Conservation (phyloP, 2,113 vertebrate species). For the Tinamus guttatus region DNA sequence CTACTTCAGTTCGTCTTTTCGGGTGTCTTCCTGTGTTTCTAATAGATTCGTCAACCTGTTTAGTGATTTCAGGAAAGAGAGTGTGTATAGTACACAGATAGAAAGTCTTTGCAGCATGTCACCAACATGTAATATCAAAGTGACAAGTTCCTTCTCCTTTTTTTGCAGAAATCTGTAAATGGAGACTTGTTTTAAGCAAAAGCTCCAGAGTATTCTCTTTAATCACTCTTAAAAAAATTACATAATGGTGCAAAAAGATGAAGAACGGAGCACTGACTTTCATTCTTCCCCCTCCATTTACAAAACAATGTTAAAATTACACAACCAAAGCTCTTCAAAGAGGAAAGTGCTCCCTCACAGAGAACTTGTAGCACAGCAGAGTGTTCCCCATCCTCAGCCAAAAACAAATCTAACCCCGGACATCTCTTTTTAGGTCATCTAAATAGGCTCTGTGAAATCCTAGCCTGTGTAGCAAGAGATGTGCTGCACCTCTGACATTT, state of each 20-base stretch:
- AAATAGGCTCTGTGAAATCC: background rate
- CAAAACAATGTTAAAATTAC: background rate
- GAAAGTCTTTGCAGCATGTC: background rate
- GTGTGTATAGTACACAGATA: background rate
- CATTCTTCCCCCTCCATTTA: background rate
- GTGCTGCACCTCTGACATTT: slow-evolving; percentile 40
- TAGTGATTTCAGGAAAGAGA: background rate
- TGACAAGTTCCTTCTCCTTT: background rate
- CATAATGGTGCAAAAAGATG: background rate
- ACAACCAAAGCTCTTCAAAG: background rate
- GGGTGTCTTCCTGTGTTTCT: background rate
- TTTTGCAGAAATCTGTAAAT: background rate
- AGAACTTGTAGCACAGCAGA: background rate
- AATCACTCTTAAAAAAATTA: background rate
- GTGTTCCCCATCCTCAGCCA: background rate
- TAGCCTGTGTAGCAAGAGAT: background rate
- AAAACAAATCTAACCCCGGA: background rate
- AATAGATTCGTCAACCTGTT: background rate
- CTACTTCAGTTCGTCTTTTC: background rate
- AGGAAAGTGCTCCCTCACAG: background rate
- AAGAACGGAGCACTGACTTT: accelerated
- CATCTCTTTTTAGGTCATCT: slow-evolving; percentile 15
- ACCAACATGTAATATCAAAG: background rate
- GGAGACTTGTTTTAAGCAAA: background rate
- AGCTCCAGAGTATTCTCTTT: background rate